Base-by-base conservation (phyloP, 2,797 vertebrate species). In the Eulemur mongoz region DNA sequence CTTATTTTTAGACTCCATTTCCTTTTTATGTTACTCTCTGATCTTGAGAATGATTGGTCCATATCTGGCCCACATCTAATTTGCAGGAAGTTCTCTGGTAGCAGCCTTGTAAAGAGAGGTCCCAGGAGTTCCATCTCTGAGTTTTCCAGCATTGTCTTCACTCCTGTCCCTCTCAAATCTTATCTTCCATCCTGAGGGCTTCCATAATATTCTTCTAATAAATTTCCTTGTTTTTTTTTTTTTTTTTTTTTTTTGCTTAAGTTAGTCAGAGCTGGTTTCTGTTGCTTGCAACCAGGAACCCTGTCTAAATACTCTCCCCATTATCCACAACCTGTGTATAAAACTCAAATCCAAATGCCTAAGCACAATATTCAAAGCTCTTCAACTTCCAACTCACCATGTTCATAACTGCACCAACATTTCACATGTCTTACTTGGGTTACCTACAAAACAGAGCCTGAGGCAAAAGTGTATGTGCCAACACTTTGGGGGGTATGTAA, bases 381-480 rank as follows among this genome's bases (percentile, higher is more conserved):
- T 91, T 84, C 35, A 84, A 83, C 79, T 94, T 89, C 13, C 43
- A 76, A 78, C 25, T 76, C 20, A 82, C 52, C 11, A 57, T 63
- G 22, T 85, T 67, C 80, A 14, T 57, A 89, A 89, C 54, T 38
- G 8, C 25, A 85, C 20, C 40, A 67, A 32, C 63, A 73, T 38
- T 92, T 85, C 73, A 48, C 54, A 7, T 57, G 13, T 79, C 25
- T 94, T 70, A 84, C 40, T 84, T 92, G 9, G 32, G 17, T 57
- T 89, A 23, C 54, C 13, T 78, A 88, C 35, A 88, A 94, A 92
- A 96, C 35, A 94, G 80, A 86, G 52, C 32, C 81, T 52, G 7
- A 70, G 43, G 40, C 61, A 93, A 73, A 70, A 4, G 2, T 80
- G 25, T 63, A 35, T 45, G 63, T 52, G 45, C 52, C 61, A 83